Percentiles rank a stretch among this genome's conserved stretches.
phyloP scores from a whole-genome alignment of 2,797 vertebrate genomes.

The Phaenicophaeus curvirostris region DNA sequence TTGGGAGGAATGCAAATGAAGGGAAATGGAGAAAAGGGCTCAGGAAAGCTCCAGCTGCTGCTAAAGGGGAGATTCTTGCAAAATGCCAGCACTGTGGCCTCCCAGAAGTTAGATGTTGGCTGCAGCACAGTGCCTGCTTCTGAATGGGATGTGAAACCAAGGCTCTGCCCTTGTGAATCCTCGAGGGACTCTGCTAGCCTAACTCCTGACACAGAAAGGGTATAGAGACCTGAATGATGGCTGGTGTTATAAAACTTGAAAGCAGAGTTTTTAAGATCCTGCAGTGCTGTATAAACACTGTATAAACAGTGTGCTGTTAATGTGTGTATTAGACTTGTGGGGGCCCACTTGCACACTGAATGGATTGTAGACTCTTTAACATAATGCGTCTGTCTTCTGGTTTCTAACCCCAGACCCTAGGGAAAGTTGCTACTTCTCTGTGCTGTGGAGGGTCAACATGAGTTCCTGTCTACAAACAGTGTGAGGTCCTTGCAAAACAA shows the following conservation, averaged over 20 bases:
- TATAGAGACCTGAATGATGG: not conserved
- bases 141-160: not conserved
- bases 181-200: not conserved
- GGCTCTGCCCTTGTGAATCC: not conserved
- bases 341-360: not conserved
- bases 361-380: not conserved
- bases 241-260: not conserved
- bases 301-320: not conserved
- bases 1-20: not conserved
- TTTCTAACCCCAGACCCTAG: not conserved
- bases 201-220: not conserved
- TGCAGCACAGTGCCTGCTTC: not conserved
- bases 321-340: not conserved
- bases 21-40: not conserved
- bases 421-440: not conserved
- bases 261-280: not conserved
- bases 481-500: constrained; percentile 22
- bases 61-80: not conserved
- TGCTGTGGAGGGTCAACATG: not conserved
- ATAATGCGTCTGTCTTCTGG: not conserved
- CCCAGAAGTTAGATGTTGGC: not conserved
- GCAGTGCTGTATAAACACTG: not conserved
- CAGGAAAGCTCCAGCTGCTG: not conserved
- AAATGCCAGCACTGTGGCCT: not conserved
- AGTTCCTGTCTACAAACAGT: not conserved